Conservation (phyloP, 2,113 vertebrate species). For the Crotalus tigris region DNA sequence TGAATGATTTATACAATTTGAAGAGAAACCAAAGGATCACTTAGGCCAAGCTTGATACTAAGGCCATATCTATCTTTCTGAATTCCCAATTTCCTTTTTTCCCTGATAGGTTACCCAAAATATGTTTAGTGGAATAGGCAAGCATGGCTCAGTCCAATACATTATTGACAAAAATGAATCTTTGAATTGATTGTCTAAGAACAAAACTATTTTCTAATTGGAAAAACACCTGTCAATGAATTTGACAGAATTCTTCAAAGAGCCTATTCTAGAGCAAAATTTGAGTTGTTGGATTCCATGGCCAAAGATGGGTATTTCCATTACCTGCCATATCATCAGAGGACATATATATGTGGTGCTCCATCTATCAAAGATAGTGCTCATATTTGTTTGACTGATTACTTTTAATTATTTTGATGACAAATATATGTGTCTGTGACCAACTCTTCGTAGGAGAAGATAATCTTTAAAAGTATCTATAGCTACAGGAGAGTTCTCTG, state of each 20-base stretch:
- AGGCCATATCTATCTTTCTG: not conserved
- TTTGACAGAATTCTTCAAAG: not conserved
- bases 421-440: not conserved
- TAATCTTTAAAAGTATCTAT: not conserved
- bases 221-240: not conserved
- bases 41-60: not conserved
- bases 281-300: not conserved
- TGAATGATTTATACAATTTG: not conserved
- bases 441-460: not conserved
- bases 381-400: not conserved
- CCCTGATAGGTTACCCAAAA: not conserved
- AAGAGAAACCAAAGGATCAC: not conserved
- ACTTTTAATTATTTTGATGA: not conserved
- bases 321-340: not conserved
- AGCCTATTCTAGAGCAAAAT: not conserved
- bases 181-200: not conserved
- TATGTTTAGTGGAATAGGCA: not conserved
- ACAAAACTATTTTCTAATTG: not conserved
- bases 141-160: not conserved
- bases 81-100: not conserved
- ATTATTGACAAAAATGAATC: not conserved
- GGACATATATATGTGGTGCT: not conserved
- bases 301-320: not conserved
- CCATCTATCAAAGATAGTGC: not conserved
- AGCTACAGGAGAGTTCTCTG: not conserved